Evolutionary conservation across 1,140 invertebrate species (phyloP), one percentile per base, ranked within the genome.

Genomic region (Heliconius himera): DNA sequence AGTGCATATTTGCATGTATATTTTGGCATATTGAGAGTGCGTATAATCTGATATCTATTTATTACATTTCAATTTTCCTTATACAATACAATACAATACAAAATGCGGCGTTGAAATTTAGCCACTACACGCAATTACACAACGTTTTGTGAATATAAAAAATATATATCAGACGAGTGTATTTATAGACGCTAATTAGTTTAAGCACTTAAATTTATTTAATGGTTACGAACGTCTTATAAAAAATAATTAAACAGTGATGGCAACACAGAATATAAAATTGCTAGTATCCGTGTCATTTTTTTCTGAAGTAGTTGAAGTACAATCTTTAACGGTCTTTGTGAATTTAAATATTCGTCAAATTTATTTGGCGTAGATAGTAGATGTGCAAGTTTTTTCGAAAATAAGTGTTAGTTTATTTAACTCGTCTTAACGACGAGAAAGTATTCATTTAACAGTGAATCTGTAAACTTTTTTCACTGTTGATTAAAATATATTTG

Each of bases 261-360:
- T 66, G 60, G 60, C 60, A 66, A 29, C 60, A 66, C 54, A n/a
- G n/a, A 2, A 22, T 29, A 66, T 66, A 29, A 26, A 66, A 6
- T 16, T 22, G 60, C 60, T 22, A 29, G 60, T 29, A 66, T 66
- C 26, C 60, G 26, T 29, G 60, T 66, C 26, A 66, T 11, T 66
- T 29, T 22, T 60, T 60, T 66, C 60, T 66, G 60, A 16, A 66
- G 3, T 11, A 60, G 26, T 66, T 29, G 1, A 66, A 66, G 22
- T 60, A n/a, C 56, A 22, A 66, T 66, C 26, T 26, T 11, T 66
- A 66, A 66, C 60, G 60, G 60, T 66, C 13, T 66, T 29, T 66
- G 60, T 26, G 13, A 5, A 26, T 66, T 66, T 66, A 29, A 66
- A 66, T 66, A 66, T 66, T 66, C 60, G 60, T 66, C 60, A 66